Percentiles rank a stretch among this genome's conserved stretches.
These are phyloP conservation scores for Eulemur mongoz DNA, from an alignment of 2,797 vertebrate species.

Conservation along the genomic window DNA sequence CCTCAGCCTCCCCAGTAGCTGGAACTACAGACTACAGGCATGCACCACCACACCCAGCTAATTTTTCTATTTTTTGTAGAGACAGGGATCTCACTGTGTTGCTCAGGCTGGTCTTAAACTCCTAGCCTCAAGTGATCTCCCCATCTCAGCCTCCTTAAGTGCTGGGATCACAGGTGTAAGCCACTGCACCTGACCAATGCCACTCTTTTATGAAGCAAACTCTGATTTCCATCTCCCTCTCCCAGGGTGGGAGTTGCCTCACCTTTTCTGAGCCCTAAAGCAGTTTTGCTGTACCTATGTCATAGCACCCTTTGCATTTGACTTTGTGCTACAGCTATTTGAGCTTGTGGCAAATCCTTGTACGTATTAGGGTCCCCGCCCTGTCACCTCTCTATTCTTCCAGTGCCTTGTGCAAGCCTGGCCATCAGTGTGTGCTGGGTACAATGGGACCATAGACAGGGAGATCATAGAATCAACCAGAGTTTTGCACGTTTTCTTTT, in stretches of 20 bases:
- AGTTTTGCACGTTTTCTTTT: slow-evolving; percentile 51
- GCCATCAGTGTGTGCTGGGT: not conserved
- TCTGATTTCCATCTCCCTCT: not conserved
- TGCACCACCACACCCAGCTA: not conserved
- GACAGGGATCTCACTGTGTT: not conserved
- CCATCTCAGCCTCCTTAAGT: not conserved
- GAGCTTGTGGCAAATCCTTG: not conserved
- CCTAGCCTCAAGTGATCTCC: not conserved
- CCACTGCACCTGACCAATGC: too few species aligned
- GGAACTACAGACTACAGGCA: not conserved
- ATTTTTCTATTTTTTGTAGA: not conserved
- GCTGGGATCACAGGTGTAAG: not conserved
- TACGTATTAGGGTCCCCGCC: not conserved
- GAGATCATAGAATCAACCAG: accelerated
- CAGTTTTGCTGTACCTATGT: too few species aligned
- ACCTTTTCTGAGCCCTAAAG: not conserved
- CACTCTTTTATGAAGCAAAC: not conserved
- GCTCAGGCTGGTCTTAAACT: not conserved
- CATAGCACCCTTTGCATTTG: not conserved
- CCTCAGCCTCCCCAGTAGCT: not conserved
- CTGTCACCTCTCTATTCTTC: not conserved
- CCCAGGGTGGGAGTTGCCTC: not conserved
- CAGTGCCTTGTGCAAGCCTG: not conserved
- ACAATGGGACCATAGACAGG: not conserved
- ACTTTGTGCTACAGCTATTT: not conserved